Conservation (phyloP, 2,888 invertebrate genomes). For the Aplocera efformata region DNA sequence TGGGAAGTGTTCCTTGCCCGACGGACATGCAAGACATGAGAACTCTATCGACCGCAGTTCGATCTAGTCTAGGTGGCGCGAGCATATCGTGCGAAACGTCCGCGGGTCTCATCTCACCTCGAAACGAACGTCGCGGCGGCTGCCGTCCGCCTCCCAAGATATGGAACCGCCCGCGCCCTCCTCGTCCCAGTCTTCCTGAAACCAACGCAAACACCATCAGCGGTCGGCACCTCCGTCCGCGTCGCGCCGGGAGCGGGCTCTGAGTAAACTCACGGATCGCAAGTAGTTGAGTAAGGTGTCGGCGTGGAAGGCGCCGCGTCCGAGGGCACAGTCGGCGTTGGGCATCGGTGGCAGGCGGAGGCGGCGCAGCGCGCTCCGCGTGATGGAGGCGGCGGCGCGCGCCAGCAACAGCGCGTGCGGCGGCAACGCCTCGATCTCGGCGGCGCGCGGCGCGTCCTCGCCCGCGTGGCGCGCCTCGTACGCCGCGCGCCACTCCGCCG, state of each 20-base stretch:
- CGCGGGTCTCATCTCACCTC: conserved; percentile 23
- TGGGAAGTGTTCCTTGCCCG: too few species aligned
- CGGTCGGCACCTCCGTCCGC: too few species aligned
- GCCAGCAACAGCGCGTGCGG: conserved; percentile 27
- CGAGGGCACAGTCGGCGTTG: conserved; percentile 43
- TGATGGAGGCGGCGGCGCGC: conserved; percentile 9
- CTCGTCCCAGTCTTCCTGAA: conserved; percentile 26
- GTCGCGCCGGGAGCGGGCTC: not conserved
- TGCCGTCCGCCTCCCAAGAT: conserved; percentile 26
- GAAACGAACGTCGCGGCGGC: conserved; percentile 34
- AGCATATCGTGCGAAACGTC: too few species aligned
- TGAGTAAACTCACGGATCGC: conserved; percentile 45
- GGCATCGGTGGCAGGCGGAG: conserved; percentile 36
- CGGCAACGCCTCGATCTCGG: conserved; percentile 20
- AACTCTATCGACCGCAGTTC: too few species aligned
- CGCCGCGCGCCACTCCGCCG: conserved; percentile 33
- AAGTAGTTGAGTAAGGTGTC: conserved; percentile 67
- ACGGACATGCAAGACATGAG: too few species aligned
- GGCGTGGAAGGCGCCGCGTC: conserved; percentile 59
- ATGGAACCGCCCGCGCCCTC: conserved; percentile 14
- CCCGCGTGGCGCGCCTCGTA: conserved; percentile 19
- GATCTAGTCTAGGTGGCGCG: too few species aligned
- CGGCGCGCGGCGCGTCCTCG: conserved; percentile 17
- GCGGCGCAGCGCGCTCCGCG: conserved; percentile 35
- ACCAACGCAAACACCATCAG: not conserved